Conservation (phyloP, 1,140 invertebrate genomes). For the Drosophila paulistorum region DNA sequence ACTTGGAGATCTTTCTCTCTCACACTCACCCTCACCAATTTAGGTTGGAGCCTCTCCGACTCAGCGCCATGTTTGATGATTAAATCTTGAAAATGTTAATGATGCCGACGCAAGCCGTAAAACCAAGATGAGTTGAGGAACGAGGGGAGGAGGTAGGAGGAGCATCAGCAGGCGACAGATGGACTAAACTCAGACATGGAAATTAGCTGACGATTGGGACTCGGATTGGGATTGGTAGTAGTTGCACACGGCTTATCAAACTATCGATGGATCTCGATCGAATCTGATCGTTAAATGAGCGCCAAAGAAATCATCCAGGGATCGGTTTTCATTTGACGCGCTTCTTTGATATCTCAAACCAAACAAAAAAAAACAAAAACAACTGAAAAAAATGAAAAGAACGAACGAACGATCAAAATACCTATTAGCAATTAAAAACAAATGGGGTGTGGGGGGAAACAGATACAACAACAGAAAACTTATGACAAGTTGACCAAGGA, state of each 20-base stretch:
- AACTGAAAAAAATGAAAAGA: neutral
- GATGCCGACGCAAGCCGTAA: slow-evolving; percentile 71
- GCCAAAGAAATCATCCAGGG: slow-evolving; percentile 50
- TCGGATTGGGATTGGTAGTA: slow-evolving; percentile 1
- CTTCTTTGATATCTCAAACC: slow-evolving; percentile 51
- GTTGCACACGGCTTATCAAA: slow-evolving; percentile 1
- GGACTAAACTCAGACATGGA: slow-evolving; percentile 61
- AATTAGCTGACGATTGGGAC: slow-evolving; percentile 71
- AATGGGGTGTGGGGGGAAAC: slow-evolving; percentile 1
- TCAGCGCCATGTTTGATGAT: slow-evolving; percentile 80
- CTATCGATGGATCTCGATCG: slow-evolving; percentile 37
- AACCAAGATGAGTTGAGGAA: slow-evolving; percentile 38
- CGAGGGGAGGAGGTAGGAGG: slow-evolving; percentile 1
- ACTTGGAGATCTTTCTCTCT: slow-evolving; percentile 11
- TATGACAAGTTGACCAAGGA: slow-evolving; percentile 67
- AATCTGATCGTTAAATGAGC: slow-evolving; percentile 68
- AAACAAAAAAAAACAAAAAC: neutral
- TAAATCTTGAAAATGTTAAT: slow-evolving; percentile 81
- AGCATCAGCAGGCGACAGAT: slow-evolving; percentile 40
- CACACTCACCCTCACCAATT: slow-evolving; percentile 4
- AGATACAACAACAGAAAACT: slow-evolving; percentile 23
- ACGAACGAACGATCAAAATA: slow-evolving; percentile 67
- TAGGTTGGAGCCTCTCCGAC: slow-evolving; percentile 22
- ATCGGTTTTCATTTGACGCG: slow-evolving; percentile 80
- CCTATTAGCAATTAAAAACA: slow-evolving; percentile 73